Conservation (phyloP, 1,140 invertebrate species). For the Calliopsis andreniformis region DNA sequence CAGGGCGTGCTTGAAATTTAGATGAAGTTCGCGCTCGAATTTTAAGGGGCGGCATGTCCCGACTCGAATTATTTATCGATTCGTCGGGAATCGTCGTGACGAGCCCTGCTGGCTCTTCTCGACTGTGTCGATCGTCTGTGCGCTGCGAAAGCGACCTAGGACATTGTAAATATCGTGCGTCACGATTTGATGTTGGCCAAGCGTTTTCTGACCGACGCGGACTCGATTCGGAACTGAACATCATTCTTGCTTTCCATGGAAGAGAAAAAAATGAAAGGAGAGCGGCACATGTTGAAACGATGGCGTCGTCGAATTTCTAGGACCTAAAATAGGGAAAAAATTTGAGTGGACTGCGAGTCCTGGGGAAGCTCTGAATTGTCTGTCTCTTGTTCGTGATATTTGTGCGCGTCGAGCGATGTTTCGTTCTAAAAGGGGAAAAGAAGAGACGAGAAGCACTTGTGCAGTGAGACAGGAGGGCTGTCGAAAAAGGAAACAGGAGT, state of each 20-base stretch:
- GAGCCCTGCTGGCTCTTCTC: no score
- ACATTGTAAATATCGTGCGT: conserved; percentile 1
- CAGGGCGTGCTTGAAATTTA: background rate
- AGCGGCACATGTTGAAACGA: no score
- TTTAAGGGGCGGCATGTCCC: background rate
- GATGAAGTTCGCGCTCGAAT: background rate
- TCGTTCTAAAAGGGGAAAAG: no score
- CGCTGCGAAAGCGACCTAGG: background rate
- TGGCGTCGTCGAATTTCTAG: no score
- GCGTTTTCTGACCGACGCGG: background rate
- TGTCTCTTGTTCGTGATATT: no score
- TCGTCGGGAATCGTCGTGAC: background rate
- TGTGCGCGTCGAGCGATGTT: no score
- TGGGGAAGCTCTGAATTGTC: no score
- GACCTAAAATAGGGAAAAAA: no score
- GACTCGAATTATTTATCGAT: conserved; percentile 3
- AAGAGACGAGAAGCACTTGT: background rate
- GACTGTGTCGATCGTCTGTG: background rate
- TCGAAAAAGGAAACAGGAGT: background rate
- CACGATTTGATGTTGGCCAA: background rate
- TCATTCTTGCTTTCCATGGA: background rate
- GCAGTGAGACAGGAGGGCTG: no score
- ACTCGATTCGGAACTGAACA: background rate
- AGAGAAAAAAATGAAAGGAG: no score
- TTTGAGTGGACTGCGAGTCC: no score